These are phyloP conservation scores for Xiphorhynchus erythropygius DNA, from an alignment of 2,797 vertebrate genomes.

Conservation along the genomic window DNA sequence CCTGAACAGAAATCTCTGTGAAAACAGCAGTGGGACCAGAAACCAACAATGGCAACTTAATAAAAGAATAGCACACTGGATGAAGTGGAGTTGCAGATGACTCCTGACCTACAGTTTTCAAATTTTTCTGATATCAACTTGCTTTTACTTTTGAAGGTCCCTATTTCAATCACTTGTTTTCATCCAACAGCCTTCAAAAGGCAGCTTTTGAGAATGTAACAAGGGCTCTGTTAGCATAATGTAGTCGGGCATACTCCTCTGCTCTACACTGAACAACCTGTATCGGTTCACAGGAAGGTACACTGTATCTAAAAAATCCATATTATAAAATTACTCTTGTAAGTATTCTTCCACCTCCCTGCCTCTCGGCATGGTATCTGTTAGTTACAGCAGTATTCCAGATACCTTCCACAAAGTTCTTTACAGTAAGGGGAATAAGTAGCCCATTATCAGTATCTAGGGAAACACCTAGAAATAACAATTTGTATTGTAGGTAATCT, in stretches of 20 bases:
- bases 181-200: background rate
- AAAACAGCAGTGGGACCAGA: background rate
- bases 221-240: background rate
- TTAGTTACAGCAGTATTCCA: background rate
- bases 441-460: background rate
- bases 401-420: accelerated
- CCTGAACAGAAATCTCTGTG: background rate
- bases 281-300: background rate
- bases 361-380: background rate
- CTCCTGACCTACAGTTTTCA: background rate
- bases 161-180: background rate
- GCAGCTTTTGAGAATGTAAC: background rate
- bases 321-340: background rate
- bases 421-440: background rate
- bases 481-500: background rate
- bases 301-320: background rate
- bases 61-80: background rate
- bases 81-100: background rate
- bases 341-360: background rate
- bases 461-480: background rate
- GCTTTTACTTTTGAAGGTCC: background rate
- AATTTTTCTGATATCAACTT: background rate
- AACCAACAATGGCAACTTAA: background rate
- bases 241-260: background rate
- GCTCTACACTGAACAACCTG: background rate